Evolutionary conservation across 2,797 vertebrate species (phyloP).

Genomic region (Hippocampus kuda): DNA sequence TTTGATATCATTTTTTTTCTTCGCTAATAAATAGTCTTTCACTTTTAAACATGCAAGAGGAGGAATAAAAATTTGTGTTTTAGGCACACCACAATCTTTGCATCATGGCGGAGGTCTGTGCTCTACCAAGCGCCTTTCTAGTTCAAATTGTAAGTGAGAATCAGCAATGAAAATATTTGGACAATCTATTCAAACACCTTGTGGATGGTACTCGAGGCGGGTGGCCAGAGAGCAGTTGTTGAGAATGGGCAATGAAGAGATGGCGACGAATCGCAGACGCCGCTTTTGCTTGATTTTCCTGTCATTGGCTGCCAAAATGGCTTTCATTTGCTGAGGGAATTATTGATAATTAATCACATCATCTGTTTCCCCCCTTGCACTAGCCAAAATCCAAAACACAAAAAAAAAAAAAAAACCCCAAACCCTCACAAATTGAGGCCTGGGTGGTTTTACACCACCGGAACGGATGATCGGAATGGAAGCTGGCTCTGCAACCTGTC

Average conservation of each 20-base stretch:
- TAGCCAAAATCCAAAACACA: conserved; percentile 68
- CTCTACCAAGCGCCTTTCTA: conserved; percentile 40
- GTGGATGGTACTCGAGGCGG: conserved; percentile 64
- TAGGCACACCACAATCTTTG: not conserved
- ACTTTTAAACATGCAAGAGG: not conserved
- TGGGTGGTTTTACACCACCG: conserved; percentile 55
- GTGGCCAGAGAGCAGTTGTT: conserved; percentile 75
- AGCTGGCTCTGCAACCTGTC: conserved; percentile 55
- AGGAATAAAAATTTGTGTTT: not conserved
- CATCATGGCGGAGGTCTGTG: not conserved
- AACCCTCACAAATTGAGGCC: conserved; percentile 61
- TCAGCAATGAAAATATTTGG: conserved; percentile 78
- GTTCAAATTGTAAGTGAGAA: conserved; percentile 51
- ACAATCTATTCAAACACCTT: conserved; percentile 79
- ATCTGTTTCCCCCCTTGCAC: conserved; percentile 70
- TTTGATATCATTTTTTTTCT: not conserved
- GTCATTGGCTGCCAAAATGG: conserved; percentile 68
- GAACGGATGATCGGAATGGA: conserved; percentile 53
- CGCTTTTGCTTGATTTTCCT: conserved; percentile 56
- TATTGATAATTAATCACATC: conserved; percentile 82
- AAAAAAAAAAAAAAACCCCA: conserved; percentile 54
- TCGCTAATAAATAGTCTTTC: not conserved
- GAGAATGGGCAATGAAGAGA: conserved; percentile 75
- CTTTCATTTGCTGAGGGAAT: conserved; percentile 75
- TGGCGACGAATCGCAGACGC: conserved; percentile 53